Evolutionary conservation across 2,113 vertebrate species (phyloP).

Genomic region (Phoenicopterus ruber): DNA sequence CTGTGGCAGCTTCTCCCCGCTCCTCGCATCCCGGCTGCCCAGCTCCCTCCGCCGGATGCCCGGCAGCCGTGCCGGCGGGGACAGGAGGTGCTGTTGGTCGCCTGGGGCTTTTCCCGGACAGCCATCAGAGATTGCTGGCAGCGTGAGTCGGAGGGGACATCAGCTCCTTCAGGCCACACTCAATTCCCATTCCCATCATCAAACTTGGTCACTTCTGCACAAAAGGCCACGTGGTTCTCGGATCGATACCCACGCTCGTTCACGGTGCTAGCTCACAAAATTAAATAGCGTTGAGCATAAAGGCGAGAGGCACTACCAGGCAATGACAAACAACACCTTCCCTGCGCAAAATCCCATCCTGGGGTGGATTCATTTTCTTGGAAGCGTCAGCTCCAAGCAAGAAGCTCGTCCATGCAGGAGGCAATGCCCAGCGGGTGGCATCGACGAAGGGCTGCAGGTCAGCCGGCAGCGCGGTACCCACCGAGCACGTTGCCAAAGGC

Average conservation of each 20-base stretch:
- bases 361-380: neutral
- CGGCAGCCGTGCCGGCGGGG: accelerated
- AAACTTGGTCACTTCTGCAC: neutral
- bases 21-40: neutral
- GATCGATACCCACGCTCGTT: neutral
- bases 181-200: neutral
- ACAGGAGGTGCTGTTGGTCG: neutral
- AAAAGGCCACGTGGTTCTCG: neutral
- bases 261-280: neutral
- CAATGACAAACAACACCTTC: neutral
- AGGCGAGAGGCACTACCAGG: neutral
- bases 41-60: neutral
- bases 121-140: neutral
- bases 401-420: neutral
- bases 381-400: neutral
- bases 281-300: neutral
- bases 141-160: neutral
- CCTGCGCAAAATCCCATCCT: neutral
- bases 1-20: neutral
- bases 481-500: accelerated
- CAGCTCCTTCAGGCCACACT: neutral
- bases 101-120: neutral
- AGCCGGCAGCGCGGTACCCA: neutral
- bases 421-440: neutral
- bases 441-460: neutral